Evolutionary conservation across 2,797 vertebrate species (phyloP), one percentile per base, ranked within the genome.

Genomic region (Cyclura pinguis): DNA sequence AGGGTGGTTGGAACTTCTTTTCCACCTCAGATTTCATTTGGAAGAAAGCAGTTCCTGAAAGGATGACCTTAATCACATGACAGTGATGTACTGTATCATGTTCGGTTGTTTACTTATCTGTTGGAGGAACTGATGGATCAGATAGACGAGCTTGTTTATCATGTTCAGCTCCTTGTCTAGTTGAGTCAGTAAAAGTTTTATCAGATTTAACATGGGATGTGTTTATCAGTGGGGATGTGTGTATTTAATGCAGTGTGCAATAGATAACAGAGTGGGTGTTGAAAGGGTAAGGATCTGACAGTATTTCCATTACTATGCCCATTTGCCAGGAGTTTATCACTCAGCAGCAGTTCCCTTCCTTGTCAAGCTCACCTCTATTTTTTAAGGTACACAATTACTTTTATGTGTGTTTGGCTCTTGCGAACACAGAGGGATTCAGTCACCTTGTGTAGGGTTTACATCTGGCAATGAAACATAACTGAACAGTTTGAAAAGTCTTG

Each of bases 141-240:
- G 94, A 96, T 96, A 93, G n/a, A 93, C 29, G 6, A 93, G 80
- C 89, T 93, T 96, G 93, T 96, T 96, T 96, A 96, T 96, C 94
- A 95, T 89, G 90, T 94, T 94, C 94, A 94, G 67, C 89, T 96
- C 92, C 93, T 95, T 95, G 95, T 95, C 94, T 96, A 22, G 89
- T 95, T 95, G 94, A 96, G 94, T 95, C 94, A 95, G 92, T 93
- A 87, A 93, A 96, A 91, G 89, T 95, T 96, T 96, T 95, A 96
- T 96, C 96, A 95, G 95, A 96, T 96, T 95, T 93, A 95, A 91
- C 88, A 47, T 81, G 91, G 85, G 93, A 92, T 92, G 93, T 95
- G 89, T 96, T 96, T 96, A 96, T 96, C 95, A 95, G 94, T 92
- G 93, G 89, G 86, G 92, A 94, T 91, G 94, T 91, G 73, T 77